A percentile compares a stretch with the other conserved stretches of the same genome.
Conservation (phyloP, 1,140 invertebrate genomes). For the Aphelenchoides besseyi region DNA sequence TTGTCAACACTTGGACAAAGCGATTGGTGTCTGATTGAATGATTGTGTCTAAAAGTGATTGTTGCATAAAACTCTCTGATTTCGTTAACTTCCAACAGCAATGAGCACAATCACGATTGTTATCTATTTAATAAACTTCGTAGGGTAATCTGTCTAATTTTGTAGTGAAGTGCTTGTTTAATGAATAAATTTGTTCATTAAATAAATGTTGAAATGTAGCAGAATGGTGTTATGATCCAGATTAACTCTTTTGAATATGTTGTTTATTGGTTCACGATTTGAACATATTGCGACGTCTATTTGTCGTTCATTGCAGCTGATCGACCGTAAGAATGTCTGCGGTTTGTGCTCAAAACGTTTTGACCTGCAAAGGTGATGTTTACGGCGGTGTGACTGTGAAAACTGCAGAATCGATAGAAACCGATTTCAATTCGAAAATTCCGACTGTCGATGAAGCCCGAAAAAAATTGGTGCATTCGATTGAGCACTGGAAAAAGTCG, state of each 20-base stretch:
- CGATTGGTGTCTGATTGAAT: neutral
- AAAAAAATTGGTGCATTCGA: conserved; percentile 64
- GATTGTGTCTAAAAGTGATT: too few species aligned
- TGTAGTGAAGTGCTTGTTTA: too few species aligned
- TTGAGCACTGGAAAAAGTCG: conserved; percentile 71
- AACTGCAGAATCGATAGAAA: conserved; percentile 2
- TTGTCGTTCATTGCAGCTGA: neutral
- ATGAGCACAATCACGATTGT: too few species aligned
- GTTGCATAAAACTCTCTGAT: too few species aligned
- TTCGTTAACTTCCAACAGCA: too few species aligned
- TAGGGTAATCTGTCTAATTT: too few species aligned
- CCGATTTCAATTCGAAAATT: conserved; percentile 22
- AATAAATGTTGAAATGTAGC: too few species aligned
- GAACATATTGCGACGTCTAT: neutral
- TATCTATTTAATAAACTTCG: too few species aligned
- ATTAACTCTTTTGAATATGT: too few species aligned
- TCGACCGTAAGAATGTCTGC: neutral
- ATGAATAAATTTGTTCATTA: too few species aligned
- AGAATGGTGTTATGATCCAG: too few species aligned
- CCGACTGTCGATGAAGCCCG: conserved; percentile 18
- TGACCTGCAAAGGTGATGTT: conserved; percentile 17
- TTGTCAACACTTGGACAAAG: conserved; percentile 63
- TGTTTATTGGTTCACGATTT: too few species aligned
- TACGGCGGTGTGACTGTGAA: conserved; percentile 31
- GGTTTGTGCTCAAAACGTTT: neutral